A percentile compares a stretch with the other conserved stretches of the same genome.
Evolutionary conservation across 2,113 vertebrate genomes (phyloP).

Genomic region (Hyaena hyaena): DNA sequence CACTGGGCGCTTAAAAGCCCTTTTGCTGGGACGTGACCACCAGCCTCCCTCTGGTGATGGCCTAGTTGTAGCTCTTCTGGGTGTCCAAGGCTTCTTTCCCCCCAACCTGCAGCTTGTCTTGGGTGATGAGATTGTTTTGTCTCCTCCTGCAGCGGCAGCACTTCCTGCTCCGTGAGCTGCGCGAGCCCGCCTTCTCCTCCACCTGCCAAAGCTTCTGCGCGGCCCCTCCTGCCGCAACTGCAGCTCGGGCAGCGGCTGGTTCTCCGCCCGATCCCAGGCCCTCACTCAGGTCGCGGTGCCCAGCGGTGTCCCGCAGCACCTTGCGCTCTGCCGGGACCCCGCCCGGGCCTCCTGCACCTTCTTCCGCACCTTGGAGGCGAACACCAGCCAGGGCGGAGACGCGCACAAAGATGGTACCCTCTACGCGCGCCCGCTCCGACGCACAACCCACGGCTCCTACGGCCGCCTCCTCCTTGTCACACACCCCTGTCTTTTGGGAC

Average conservation of each 20-base stretch:
- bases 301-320: conserved; percentile 79
- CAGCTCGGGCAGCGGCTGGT: conserved; percentile 85
- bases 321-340: conserved; percentile 84
- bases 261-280: conserved; percentile 92
- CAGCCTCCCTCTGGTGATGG: conserved; percentile 90
- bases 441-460: not conserved
- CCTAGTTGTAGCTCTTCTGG: conserved; percentile 93
- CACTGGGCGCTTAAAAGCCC: not conserved
- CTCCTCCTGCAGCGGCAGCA: conserved; percentile 93
- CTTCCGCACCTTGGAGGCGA: conserved; percentile 87
- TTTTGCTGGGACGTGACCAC: conserved; percentile 80
- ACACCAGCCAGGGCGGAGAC: conserved; percentile 85
- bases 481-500: conserved; percentile 89
- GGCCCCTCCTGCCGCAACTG: conserved; percentile 86
- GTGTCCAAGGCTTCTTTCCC: conserved; percentile 93
- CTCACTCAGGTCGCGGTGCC: conserved; percentile 94
- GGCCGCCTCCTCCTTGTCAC: not conserved
- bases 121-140: conserved; percentile 93
- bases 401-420: not conserved
- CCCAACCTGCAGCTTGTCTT: conserved; percentile 91
- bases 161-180: conserved; percentile 89
- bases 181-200: conserved; percentile 78
- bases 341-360: conserved; percentile 83
- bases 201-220: conserved; percentile 76
- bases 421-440: not conserved